Evolutionary conservation across 1,140 invertebrate genomes (phyloP).

Genomic region (Lordiphosa mommai): DNA sequence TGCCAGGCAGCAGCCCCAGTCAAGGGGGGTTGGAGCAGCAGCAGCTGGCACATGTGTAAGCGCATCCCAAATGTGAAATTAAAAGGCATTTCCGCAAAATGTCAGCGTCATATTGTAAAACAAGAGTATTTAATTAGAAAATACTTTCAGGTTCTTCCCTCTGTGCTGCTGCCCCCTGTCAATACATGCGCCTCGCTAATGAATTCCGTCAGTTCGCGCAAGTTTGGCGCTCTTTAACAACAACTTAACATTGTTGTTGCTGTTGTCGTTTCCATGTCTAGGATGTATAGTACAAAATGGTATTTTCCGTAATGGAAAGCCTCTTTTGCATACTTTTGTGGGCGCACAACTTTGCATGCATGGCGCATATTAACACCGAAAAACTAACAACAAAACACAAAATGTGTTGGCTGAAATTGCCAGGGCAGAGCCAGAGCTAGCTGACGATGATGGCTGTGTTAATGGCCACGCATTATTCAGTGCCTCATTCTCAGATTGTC

Average conservation of each 20-base stretch:
- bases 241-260: constrained; percentile 70
- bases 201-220: constrained; percentile 46
- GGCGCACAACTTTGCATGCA: constrained; percentile 69
- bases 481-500: constrained; percentile 70
- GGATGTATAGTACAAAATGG: constrained; percentile 63
- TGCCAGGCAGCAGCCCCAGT: constrained; percentile 50
- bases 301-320: constrained; percentile 65
- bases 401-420: constrained; percentile 68
- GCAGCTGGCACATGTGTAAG: constrained; percentile 8
- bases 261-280: constrained; percentile 44
- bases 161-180: constrained; percentile 14
- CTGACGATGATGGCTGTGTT: constrained; percentile 50
- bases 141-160: constrained; percentile 52
- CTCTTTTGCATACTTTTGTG: constrained; percentile 13
- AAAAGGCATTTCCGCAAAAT: constrained; percentile 78
- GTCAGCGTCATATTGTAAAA: constrained; percentile 79
- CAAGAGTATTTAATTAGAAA: constrained; percentile 79
- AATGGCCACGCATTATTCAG: constrained; percentile 76
- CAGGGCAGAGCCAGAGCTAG: constrained; percentile 30
- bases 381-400: constrained; percentile 48
- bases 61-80: constrained; percentile 75
- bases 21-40: constrained; percentile 12
- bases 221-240: constrained; percentile 68
- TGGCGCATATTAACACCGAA: constrained; percentile 71
- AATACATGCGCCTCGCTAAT: constrained; percentile 53